Percentiles rank a stretch among this genome's conserved stretches.
Evolutionary conservation across 2,113 vertebrate species (phyloP).

Genomic region (Jacana jacana): DNA sequence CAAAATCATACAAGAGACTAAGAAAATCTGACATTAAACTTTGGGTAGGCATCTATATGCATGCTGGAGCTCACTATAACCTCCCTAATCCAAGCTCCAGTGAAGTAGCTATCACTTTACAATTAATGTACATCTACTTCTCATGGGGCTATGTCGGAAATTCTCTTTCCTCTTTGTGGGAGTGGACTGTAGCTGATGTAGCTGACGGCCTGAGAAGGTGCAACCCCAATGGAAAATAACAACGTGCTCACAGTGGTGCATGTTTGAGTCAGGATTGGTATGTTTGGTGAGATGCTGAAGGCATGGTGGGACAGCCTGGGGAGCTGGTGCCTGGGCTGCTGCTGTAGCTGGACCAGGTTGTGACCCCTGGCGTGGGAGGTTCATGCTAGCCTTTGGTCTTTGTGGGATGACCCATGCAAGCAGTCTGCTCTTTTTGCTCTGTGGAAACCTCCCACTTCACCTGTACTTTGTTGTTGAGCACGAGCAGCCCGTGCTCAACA

Average conservation of each 20-base stretch:
- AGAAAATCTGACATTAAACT: background rate
- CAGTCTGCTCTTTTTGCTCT: background rate
- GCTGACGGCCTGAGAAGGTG: background rate
- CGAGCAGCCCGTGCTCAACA: fast-evolving
- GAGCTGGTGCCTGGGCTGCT: background rate
- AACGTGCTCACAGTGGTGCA: background rate
- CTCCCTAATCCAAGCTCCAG: background rate
- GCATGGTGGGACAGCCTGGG: background rate
- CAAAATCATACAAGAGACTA: background rate
- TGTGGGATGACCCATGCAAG: background rate
- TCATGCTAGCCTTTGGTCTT: background rate
- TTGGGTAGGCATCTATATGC: background rate
- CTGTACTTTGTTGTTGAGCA: background rate
- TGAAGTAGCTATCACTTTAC: background rate
- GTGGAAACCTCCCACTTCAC: background rate
- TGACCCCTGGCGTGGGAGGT: background rate
- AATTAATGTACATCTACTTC: background rate
- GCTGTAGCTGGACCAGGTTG: background rate
- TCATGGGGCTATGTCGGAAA: background rate
- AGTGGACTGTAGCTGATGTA: background rate
- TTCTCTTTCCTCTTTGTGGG: background rate
- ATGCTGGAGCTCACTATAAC: background rate
- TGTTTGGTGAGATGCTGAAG: background rate
- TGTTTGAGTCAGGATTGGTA: background rate
- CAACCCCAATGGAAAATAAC: background rate